Conservation (phyloP, 2,113 vertebrate genomes). For the Cebus imitator region DNA sequence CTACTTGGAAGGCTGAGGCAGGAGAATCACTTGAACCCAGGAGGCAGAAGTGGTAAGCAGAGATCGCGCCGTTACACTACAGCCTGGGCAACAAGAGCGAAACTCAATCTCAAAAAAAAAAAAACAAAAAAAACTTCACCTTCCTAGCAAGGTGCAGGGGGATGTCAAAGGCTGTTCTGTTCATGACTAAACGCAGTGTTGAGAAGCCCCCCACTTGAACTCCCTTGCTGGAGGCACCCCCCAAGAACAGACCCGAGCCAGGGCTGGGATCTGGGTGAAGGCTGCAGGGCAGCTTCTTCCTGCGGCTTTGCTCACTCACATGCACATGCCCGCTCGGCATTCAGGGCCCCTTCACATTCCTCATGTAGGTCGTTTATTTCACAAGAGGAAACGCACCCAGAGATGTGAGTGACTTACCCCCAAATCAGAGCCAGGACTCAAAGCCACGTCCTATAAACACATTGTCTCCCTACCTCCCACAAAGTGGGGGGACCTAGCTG, state of each 20-base stretch:
- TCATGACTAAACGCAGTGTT: no score
- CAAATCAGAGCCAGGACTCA: background rate
- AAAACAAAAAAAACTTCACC: background rate
- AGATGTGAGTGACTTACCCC: background rate
- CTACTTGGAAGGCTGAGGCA: no score
- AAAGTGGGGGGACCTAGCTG: rapidly evolving
- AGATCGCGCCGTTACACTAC: no score
- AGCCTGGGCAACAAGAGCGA: no score
- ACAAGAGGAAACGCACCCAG: background rate
- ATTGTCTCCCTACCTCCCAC: background rate
- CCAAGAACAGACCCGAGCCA: background rate
- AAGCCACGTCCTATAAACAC: background rate
- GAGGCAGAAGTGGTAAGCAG: no score
- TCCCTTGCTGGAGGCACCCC: background rate
- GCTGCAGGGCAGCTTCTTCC: background rate
- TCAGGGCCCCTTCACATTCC: background rate
- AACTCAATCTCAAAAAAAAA: no score
- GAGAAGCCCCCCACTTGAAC: background rate
- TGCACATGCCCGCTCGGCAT: rapidly evolving
- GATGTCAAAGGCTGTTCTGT: background rate
- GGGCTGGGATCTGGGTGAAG: background rate
- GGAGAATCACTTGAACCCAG: no score
- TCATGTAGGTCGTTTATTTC: background rate
- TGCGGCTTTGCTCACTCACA: background rate
- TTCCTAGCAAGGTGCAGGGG: background rate